phyloP scores from a whole-genome alignment of 2,888 invertebrate genomes.

The Tinea trinotella region DNA sequence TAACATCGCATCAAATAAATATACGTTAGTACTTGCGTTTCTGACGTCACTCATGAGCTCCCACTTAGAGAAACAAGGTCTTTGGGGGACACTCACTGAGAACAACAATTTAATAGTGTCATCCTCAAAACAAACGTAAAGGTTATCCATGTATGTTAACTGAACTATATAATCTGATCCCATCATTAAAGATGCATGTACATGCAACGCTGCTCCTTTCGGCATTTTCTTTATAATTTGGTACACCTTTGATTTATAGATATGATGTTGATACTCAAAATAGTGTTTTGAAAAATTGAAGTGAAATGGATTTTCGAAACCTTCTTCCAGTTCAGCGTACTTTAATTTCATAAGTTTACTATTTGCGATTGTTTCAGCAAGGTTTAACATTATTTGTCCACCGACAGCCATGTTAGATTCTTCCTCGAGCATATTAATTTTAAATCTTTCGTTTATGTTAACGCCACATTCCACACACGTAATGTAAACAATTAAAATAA shows the following conservation, averaged over 20 bases:
- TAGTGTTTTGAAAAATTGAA: conserved; percentile 79
- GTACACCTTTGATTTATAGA: conserved; percentile 77
- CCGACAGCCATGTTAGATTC: conserved; percentile 66
- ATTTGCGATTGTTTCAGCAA: conserved; percentile 66
- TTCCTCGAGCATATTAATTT: conserved; percentile 37
- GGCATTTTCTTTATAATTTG: conserved; percentile 78
- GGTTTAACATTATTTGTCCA: conserved; percentile 50
- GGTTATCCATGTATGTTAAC: conserved; percentile 74
- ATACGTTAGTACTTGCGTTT: conserved; percentile 48
- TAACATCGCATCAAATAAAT: conserved; percentile 65
- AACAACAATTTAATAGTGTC: conserved; percentile 46
- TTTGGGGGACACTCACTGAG: conserved; percentile 37
- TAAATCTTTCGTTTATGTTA: conserved; percentile 32
- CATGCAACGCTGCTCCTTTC: conserved; percentile 81
- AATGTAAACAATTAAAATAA: background rate
- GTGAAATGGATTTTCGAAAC: conserved; percentile 52
- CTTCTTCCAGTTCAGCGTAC: conserved; percentile 58
- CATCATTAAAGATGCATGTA: conserved; percentile 76
- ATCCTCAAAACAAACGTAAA: conserved; percentile 65
- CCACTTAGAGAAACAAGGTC: conserved; percentile 59
- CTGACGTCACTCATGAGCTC: conserved; percentile 58
- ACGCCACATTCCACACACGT: conserved; percentile 29
- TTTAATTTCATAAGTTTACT: conserved; percentile 72
- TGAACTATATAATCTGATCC: conserved; percentile 73
- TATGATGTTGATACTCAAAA: conserved; percentile 70